Evolutionary conservation across 2,888 invertebrate genomes (phyloP).

Genomic region (Agriopis marginaria): DNA sequence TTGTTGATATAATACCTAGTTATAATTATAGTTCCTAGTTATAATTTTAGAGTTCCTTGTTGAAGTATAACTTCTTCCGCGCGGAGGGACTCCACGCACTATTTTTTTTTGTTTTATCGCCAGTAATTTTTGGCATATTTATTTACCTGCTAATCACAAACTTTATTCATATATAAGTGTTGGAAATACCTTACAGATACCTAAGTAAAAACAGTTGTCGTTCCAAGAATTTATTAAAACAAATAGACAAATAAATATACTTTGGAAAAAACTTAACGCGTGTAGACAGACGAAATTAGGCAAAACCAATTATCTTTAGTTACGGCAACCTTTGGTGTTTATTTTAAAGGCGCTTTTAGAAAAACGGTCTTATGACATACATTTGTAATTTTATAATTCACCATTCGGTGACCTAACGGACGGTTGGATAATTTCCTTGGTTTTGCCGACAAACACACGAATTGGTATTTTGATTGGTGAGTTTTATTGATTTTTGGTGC

Average conservation of each 20-base stretch:
- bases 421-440: constrained; percentile 13
- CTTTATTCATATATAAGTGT: not conserved
- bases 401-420: constrained; percentile 20
- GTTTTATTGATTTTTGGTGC: constrained; percentile 7
- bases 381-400: constrained; percentile 20
- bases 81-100: no score
- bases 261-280: not conserved
- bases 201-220: not conserved
- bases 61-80: no score
- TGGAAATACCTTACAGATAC: not conserved
- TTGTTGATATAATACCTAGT: no score
- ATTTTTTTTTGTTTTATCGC: no score
- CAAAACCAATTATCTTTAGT: constrained; percentile 31
- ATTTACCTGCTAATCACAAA: no score
- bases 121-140: no score
- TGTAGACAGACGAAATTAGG: constrained; percentile 24
- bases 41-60: no score
- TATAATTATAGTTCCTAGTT: no score
- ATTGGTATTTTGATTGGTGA: constrained; percentile 4
- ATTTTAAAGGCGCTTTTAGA: constrained; percentile 14
- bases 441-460: constrained; percentile 10
- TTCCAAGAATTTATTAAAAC: constrained; percentile 20
- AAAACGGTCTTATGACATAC: constrained; percentile 31
- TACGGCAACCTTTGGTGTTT: constrained; percentile 28
- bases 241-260: constrained; percentile 6